Evolutionary conservation across 53 echinoderm and acorn worm species (phyloP), one percentile per base, ranked within the genome.

Genomic region (Stichopus horrens): DNA sequence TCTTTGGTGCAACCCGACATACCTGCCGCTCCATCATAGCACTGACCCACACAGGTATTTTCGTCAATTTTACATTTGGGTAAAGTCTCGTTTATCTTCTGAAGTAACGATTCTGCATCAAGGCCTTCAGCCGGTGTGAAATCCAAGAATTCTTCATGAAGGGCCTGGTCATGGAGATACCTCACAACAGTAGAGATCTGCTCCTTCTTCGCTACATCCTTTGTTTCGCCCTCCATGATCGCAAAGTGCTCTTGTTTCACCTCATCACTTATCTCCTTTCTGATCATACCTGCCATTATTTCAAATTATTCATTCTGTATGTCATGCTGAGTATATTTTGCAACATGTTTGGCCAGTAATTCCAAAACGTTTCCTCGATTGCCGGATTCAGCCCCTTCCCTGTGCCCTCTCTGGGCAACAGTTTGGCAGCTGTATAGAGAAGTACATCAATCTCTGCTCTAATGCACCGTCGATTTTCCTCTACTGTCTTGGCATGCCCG

Each of bases 241-340:
- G 91, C 53, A 75, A 88, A 91, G 66, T 88, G 81, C 16, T 81
- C 83, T 23, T 57, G 56, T 74, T 73, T 58, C 21, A 91, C 56
- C 51, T 91, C 88, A 21, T 88, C 83, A 23, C 75, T 88, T 20
- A 91, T 83, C 58, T 88, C 74, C 21, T 88, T 83, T 51, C 63
- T 59, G 65, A 91, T 82, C 58, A 76, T 75, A 58, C 73, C 59
- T 52, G 74, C 75, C 76, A 88, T 87, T 52, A 79, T 78, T n/a
- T 88, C 57, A 86, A 90, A 19, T 9, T 87, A 53, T 58, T 83
- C 76, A 86, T 90, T 75, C 23, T 90, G 90, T 10, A 90, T 55
- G 76, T 56, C 75, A 86, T 83, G 90, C 63, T 86, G 86, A 18
- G 75, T 86, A 84, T 90, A 86, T 75, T 86, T 74, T 14, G 90